Base-by-base conservation (phyloP, 2,113 vertebrate species). In the Odobenus rosmarus region DNA sequence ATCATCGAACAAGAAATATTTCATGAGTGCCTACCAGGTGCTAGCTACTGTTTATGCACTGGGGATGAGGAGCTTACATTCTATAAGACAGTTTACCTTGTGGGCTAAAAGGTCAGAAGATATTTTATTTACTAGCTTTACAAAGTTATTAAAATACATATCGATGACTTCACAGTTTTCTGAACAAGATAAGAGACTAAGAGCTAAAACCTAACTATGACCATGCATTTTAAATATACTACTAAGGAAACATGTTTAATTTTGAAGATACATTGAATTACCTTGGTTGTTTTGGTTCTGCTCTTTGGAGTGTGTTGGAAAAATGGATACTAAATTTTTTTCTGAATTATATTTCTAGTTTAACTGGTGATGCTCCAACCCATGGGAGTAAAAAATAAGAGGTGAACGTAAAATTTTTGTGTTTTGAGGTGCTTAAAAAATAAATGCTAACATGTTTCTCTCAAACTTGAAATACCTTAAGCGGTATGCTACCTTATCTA, bases 401-500 rank as follows among this genome's bases (percentile, higher is more conserved):
- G 21, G 82, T 61, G 61, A 62, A 81, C 12, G 57, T 61, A 39
- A 6, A 81, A 8, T 31, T 95, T 49, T 42, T 69, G 19, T 80
- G 14, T 88, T 94, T 90, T 83, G 62, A 81, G 24, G 9, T 72
- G 15, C 55, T 95, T 95, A 89, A 91, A 72, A 89, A 93, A 61
- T 55, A 76, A 79, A 67, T 33, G 13, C 28, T 62, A 77, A 76
- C 21, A 64, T 26, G 59, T 87, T 74, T 21, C 55, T 71, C 23
- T 80, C 69, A 86, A 82, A 85, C 33, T 49, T 92, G 67, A 81
- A 91, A 88, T 53, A 19, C 23, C 61, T 21, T 84, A 46, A 96
- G 74, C n/a, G 36, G 26, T n/a, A 21, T n/a, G 46, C 46, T 62
- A 10, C 46, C 13, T 51, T 64, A 69, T n/a, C 19, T 87, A 28